Evolutionary conservation across 2,888 invertebrate species (phyloP).

Genomic region (Gari tellinella): DNA sequence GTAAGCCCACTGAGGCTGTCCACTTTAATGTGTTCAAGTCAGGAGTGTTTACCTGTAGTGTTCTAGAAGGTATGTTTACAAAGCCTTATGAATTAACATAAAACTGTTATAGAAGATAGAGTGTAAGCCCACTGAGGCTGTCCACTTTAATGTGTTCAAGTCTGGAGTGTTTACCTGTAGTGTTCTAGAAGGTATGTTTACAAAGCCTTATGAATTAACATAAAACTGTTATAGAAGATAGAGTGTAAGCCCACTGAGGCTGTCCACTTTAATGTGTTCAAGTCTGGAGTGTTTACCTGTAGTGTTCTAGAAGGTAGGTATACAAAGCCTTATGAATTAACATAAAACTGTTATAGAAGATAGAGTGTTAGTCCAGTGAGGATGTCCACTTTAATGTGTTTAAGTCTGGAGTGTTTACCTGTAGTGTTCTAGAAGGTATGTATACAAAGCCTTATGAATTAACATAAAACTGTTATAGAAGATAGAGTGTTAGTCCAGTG

Average conservation of each 20-base stretch:
- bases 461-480: conserved; percentile 73
- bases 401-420: conserved; percentile 76
- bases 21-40: conserved; percentile 77
- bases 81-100: conserved; percentile 70
- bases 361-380: conserved; percentile 76
- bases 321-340: no score
- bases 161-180: conserved; percentile 78
- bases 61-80: conserved; percentile 78
- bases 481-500: conserved; percentile 74
- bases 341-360: conserved; percentile 71
- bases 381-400: conserved; percentile 78
- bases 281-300: conserved; percentile 77
- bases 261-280: conserved; percentile 76
- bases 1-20: conserved; percentile 76
- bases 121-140: conserved; percentile 75
- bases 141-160: conserved; percentile 76
- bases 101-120: conserved; percentile 75
- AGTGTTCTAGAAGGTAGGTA: conserved; percentile 79
- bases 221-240: conserved; percentile 73
- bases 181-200: conserved; percentile 78
- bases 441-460: no score
- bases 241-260: conserved; percentile 77
- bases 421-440: conserved; percentile 80
- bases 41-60: conserved; percentile 78
- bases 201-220: conserved; percentile 72